phyloP scores from a whole-genome alignment of 2,888 invertebrate genomes.

The Crioceris asparagi region DNA sequence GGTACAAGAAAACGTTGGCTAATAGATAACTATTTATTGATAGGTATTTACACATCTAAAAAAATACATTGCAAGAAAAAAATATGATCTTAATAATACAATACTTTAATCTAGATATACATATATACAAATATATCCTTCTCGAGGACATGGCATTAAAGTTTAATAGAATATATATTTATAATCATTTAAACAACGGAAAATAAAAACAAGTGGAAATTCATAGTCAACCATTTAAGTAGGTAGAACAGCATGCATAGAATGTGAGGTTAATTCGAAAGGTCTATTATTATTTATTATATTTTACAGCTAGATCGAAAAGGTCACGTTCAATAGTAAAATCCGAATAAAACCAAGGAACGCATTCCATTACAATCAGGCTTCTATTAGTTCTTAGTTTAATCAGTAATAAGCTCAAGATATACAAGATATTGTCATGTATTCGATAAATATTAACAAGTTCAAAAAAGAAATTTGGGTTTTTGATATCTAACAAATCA shows the following conservation, averaged over 20 bases:
- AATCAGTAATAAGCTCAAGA: conserved; percentile 29
- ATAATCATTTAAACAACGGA: not conserved
- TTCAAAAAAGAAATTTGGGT: conserved; percentile 16
- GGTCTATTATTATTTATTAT: not conserved
- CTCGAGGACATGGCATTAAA: conserved; percentile 29
- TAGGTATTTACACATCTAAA: conserved; percentile 38
- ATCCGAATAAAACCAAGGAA: conserved; percentile 11
- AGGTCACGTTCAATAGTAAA: no score
- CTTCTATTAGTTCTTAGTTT: no score
- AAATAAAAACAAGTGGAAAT: conserved; percentile 1
- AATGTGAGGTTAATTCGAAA: conserved; percentile 13
- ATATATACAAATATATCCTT: conserved; percentile 37
- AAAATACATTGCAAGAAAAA: conserved; percentile 41
- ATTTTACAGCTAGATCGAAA: conserved; percentile 18
- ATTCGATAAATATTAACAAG: conserved; percentile 27
- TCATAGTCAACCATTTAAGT: not conserved
- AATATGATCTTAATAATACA: conserved; percentile 35
- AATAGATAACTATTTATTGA: conserved; percentile 27
- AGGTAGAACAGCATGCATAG: conserved; percentile 6
- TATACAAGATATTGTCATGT: conserved; percentile 36
- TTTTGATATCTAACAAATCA: no score
- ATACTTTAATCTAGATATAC: conserved; percentile 39
- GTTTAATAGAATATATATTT: conserved; percentile 4
- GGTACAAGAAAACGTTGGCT: conserved; percentile 19
- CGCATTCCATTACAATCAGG: no score